Evolutionary conservation across 2,888 invertebrate species (phyloP).

Genomic region (Agonum fuliginosum): DNA sequence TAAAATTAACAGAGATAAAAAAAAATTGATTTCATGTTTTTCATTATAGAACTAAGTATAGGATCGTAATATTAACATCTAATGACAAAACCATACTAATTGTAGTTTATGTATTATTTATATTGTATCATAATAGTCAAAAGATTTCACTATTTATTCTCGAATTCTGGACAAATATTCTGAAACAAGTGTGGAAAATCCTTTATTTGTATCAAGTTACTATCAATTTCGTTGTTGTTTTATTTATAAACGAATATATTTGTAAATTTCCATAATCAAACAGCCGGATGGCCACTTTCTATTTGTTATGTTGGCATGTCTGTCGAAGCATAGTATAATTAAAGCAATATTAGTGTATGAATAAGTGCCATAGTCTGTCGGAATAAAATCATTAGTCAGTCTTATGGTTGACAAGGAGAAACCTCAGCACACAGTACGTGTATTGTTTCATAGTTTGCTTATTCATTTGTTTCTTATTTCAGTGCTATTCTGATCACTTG

Average conservation of each 20-base stretch:
- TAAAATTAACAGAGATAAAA: too few species aligned
- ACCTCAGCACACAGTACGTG: neutral
- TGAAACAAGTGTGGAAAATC: slow-evolving; percentile 6
- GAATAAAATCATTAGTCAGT: slow-evolving; percentile 36
- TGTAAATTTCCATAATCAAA: slow-evolving; percentile 2
- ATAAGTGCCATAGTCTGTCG: slow-evolving; percentile 10
- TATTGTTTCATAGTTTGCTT: slow-evolving; percentile 27
- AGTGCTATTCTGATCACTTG: slow-evolving; percentile 14
- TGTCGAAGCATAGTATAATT: slow-evolving; percentile 35
- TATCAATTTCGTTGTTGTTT: slow-evolving; percentile 27
- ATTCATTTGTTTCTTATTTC: slow-evolving; percentile 32
- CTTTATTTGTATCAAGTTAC: neutral
- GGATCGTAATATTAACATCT: too few species aligned
- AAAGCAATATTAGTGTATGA: slow-evolving; percentile 39
- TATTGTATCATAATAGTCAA: too few species aligned
- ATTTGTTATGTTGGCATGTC: slow-evolving; percentile 41
- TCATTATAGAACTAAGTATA: too few species aligned
- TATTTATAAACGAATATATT: slow-evolving; percentile 22
- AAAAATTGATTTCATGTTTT: too few species aligned
- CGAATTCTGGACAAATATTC: too few species aligned
- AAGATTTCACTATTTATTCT: too few species aligned
- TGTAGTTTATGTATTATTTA: neutral
- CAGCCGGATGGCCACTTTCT: slow-evolving; percentile 47
- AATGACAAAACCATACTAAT: neutral
- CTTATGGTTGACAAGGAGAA: slow-evolving; percentile 30